Evolutionary conservation across 2,797 vertebrate genomes (phyloP).

Genomic region (Valencia hispanica): DNA sequence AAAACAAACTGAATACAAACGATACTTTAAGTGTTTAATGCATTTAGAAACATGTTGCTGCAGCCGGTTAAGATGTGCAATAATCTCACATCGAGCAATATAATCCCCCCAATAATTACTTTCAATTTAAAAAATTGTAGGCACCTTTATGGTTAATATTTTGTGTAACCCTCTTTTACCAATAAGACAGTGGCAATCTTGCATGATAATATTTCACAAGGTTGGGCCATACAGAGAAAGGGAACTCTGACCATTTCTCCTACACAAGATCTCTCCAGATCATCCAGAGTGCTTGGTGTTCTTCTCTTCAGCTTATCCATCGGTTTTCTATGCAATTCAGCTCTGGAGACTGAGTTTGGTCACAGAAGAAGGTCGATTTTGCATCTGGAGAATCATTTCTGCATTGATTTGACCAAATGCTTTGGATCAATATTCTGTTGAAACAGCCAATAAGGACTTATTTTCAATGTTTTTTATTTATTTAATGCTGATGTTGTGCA

Average conservation of each 20-base stretch:
- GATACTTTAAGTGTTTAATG: not conserved
- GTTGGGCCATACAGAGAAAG: not conserved
- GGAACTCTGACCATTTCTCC: not conserved
- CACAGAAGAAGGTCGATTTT: not conserved
- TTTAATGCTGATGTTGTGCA: no score
- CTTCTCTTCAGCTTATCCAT: not conserved
- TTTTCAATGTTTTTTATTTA: not conserved
- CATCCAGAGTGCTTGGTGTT: not conserved
- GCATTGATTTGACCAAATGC: not conserved
- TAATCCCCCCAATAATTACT: not conserved
- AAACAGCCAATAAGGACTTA: not conserved
- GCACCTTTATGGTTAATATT: not conserved
- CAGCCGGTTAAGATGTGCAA: not conserved
- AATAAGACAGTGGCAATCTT: not conserved
- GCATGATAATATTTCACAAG: not conserved
- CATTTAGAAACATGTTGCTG: not conserved
- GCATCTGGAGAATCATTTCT: not conserved
- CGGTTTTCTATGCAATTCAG: not conserved
- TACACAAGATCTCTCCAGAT: not conserved
- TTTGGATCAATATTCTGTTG: not conserved
- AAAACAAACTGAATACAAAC: constrained; percentile 24
- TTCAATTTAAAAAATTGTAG: not conserved
- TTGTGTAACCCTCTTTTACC: not conserved
- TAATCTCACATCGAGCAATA: not conserved
- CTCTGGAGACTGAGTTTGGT: not conserved